A percentile compares a stretch with the other conserved stretches of the same genome.
phyloP scores from a whole-genome alignment of 1,140 invertebrate genomes.

The Dreissena rostriformis region DNA sequence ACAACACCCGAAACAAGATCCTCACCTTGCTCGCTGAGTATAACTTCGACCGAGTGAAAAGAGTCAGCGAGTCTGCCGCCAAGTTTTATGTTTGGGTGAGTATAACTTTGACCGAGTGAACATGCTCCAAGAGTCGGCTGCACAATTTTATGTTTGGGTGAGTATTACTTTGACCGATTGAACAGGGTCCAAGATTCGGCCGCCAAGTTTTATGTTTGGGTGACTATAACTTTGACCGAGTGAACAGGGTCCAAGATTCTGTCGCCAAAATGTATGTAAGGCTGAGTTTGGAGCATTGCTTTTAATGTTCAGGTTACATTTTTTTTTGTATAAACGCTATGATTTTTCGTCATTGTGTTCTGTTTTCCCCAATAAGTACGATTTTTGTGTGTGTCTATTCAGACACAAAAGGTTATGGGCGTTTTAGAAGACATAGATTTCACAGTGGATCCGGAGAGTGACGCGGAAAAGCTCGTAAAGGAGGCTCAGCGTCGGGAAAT shows the following conservation, averaged over 20 bases:
- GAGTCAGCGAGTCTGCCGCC: slow-evolving; percentile 7
- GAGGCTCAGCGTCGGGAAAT: background rate
- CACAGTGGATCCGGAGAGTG: background rate
- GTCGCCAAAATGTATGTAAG: too few relatives aligned
- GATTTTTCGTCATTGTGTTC: background rate
- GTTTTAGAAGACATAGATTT: slow-evolving; percentile 35
- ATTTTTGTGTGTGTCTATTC: background rate
- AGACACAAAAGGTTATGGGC: slow-evolving; percentile 34
- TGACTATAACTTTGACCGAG: background rate
- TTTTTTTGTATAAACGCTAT: background rate
- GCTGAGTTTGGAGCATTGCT: background rate
- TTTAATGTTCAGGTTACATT: too few relatives aligned
- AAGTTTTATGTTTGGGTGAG: slow-evolving; percentile 42
- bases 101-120: background rate
- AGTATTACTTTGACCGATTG: slow-evolving; percentile 21
- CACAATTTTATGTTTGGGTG: too few relatives aligned
- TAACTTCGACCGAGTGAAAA: slow-evolving; percentile 21
- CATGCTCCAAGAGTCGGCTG: background rate
- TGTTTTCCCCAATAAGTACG: background rate
- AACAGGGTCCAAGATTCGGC: slow-evolving; percentile 1
- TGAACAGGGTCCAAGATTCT: background rate
- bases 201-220: slow-evolving; percentile 35
- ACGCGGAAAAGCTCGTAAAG: background rate
- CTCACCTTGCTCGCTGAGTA: slow-evolving; percentile 18
- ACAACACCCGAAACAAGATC: slow-evolving; percentile 31